Conservation (phyloP, 2,113 vertebrate species). For the Steatornis caripensis region DNA sequence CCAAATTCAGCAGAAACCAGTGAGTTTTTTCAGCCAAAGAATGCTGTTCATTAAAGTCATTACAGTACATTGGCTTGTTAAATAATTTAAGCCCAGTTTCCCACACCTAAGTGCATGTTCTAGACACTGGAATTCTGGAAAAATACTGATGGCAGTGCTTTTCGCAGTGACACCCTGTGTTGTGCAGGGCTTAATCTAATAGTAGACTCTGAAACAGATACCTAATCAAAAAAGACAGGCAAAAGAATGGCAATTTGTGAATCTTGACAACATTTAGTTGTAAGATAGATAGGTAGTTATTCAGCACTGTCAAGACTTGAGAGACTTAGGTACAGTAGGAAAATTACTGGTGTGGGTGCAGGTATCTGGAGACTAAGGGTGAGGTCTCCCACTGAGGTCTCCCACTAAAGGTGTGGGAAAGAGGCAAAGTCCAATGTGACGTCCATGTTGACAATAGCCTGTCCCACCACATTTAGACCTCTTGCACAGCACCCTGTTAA, state of each 20-base stretch:
- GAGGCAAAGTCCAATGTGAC: background rate
- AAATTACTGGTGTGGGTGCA: background rate
- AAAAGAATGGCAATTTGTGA: background rate
- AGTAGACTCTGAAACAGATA: background rate
- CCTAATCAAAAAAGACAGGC: background rate
- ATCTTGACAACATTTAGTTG: background rate
- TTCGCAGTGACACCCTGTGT: background rate
- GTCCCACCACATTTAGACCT: background rate
- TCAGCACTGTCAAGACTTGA: background rate
- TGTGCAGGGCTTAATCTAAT: background rate
- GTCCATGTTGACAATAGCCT: background rate
- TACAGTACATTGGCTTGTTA: background rate
- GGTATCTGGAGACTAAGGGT: background rate
- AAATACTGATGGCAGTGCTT: background rate
- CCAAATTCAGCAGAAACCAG: background rate
- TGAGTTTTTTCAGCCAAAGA: background rate
- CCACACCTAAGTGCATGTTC: background rate
- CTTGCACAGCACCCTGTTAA: background rate
- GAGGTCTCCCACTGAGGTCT: background rate
- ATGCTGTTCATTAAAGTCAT: background rate
- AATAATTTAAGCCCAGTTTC: background rate
- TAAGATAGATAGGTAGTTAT: background rate
- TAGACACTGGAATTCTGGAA: background rate
- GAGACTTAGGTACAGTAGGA: background rate
- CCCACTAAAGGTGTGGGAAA: background rate